These are phyloP conservation scores for Boloria selene DNA, from an alignment of 2,888 invertebrate genomes.

Conservation along the genomic window DNA sequence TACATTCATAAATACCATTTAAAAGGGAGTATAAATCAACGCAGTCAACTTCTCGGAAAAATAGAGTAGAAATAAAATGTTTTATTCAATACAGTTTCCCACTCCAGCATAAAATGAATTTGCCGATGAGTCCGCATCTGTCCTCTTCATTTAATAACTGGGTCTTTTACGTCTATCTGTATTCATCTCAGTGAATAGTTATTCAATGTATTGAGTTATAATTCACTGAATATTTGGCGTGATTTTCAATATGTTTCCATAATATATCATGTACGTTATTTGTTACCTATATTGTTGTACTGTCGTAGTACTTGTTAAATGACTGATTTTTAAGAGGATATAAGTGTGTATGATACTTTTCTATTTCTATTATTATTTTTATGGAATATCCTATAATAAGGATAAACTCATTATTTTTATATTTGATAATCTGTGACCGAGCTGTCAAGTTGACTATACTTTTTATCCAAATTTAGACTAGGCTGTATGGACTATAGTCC, in stretches of 20 bases:
- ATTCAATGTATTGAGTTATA: conserved; percentile 18
- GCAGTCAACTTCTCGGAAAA: conserved; percentile 15
- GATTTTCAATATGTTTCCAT: conserved; percentile 1
- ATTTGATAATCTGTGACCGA: no score
- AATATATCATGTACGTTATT: not conserved
- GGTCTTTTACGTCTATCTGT: conserved; percentile 40
- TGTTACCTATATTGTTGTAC: no score
- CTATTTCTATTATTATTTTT: no score
- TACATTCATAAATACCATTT: not conserved
- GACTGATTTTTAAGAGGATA: no score
- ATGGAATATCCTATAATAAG: no score
- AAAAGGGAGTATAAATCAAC: conserved; percentile 2
- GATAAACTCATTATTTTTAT: no score
- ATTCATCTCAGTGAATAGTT: conserved; percentile 27
- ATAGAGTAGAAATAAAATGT: conserved; percentile 41
- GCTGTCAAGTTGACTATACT: no score
- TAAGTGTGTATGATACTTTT: no score
- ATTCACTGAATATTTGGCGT: conserved; percentile 11
- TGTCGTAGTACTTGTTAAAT: no score
- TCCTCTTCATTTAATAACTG: conserved; percentile 59
- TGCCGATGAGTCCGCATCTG: conserved; percentile 43
- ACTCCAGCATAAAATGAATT: conserved; percentile 47
- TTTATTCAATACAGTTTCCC: conserved; percentile 53
- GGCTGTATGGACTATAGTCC: no score
- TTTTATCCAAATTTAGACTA: no score